Evolutionary conservation across 1,140 invertebrate genomes (phyloP).

Genomic region (Neodiprion fabricii): DNA sequence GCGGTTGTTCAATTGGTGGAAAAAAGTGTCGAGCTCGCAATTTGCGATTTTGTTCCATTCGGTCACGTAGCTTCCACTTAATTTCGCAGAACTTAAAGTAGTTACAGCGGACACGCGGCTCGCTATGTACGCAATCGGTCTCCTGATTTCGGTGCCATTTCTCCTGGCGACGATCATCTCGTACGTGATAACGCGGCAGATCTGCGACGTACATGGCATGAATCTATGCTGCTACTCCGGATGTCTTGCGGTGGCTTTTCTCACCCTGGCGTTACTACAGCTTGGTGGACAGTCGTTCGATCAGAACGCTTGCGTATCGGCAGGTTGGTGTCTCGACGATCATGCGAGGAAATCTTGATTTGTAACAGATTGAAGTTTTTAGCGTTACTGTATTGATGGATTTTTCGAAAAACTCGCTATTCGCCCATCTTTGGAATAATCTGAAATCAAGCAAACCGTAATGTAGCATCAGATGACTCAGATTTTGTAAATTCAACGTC

Average conservation of each 20-base stretch:
- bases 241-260: conserved; percentile 59
- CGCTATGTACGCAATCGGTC: conserved; percentile 51
- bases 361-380: not conserved
- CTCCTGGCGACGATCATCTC: conserved; percentile 59
- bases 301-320: conserved; percentile 48
- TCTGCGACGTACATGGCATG: conserved; percentile 60
- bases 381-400: not conserved
- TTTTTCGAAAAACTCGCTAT: conserved; percentile 20
- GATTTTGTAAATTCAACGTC: too few species aligned
- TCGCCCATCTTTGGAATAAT: conserved; percentile 3
- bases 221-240: conserved; percentile 58
- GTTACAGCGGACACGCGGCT: conserved; percentile 37
- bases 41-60: conserved; percentile 2
- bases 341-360: not conserved
- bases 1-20: not conserved
- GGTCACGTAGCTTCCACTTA: not conserved
- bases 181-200: conserved; percentile 55
- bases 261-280: conserved; percentile 56
- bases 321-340: conserved; percentile 45
- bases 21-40: not conserved
- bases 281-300: conserved; percentile 44
- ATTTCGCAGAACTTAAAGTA: conserved; percentile 34
- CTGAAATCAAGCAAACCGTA: not conserved
- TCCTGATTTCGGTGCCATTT: conserved; percentile 62
- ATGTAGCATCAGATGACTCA: too few species aligned